These are phyloP conservation scores for Acromyrmex echinatior DNA, from an alignment of 1,140 invertebrate genomes.

Conservation along the genomic window DNA sequence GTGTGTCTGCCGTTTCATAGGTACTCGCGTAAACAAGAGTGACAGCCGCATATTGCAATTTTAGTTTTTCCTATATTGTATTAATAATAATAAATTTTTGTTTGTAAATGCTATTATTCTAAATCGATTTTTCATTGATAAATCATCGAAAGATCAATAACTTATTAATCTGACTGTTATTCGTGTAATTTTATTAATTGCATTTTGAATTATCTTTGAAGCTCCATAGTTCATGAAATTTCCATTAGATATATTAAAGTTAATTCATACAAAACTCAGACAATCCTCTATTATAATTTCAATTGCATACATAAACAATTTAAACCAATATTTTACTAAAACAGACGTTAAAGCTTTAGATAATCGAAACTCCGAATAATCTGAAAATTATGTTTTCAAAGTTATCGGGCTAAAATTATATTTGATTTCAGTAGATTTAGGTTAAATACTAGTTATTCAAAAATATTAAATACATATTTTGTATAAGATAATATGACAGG, in stretches of 20 bases:
- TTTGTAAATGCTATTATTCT: not conserved
- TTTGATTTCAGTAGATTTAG: not conserved
- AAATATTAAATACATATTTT: not conserved
- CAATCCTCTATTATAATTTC: not conserved
- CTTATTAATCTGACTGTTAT: too few species aligned
- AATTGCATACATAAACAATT: not conserved
- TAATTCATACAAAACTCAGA: not conserved
- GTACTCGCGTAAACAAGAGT: slow-evolving; percentile 2
- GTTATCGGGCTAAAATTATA: not conserved
- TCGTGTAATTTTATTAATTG: not conserved
- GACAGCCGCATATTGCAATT: slow-evolving; percentile 13
- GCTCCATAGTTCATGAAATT: not conserved
- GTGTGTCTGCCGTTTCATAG: slow-evolving; percentile 21
- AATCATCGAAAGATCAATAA: not conserved
- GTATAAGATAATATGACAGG: not conserved
- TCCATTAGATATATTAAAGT: not conserved
- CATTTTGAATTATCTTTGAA: not conserved
- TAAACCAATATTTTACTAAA: not conserved
- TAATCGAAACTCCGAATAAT: too few species aligned
- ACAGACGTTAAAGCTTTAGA: not conserved
- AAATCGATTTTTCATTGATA: not conserved
- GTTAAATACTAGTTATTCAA: not conserved
- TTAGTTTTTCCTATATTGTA: not conserved
- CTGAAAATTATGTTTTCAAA: not conserved
- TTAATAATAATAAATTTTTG: not conserved